Base-by-base conservation (phyloP, 2,888 invertebrate genomes). In the Parasteatoda lunata region DNA sequence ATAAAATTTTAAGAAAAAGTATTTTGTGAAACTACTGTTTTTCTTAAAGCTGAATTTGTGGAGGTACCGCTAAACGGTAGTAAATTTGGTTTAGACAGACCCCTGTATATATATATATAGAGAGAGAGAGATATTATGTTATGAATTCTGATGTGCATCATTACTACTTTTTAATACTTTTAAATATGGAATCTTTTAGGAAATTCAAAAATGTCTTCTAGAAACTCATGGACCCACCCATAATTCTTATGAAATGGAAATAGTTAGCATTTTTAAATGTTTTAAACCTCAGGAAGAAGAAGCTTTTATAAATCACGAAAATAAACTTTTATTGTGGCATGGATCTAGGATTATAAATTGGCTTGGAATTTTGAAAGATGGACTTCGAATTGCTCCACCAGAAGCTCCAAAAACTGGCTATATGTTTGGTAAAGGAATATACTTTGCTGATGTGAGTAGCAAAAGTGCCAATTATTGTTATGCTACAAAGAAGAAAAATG, bases 361-460 rank as follows among this genome's bases (percentile, higher is more conserved):
- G 92, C 92, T 92, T 8, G 93, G 93, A 9, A 93, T 93, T 88
- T 90, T 93, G 66, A 92, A 92, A 87, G 92, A 92, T 89, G 93
- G 93, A 3, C 90, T 93, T 81, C 90, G 93, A 48, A 93, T 93
- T 77, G 93, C 93, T 5, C 93, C 93, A 13, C 93, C 93, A 7
- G 93, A 93, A 89, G 93, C 93, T 8, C 93, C 93, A n/a, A 78
- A 89, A 92, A 92, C 93, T 89, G 93, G 93, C 52, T 94, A 94
- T 91, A 99, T 99, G 99, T 99, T 99, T 92, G 99, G 99, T 88
- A 99, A 99, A 93, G 99, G 98, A 91, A 94, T 97, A 84, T 98
- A 98, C 92, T 98, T 99, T 92, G 98, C 98, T 9, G 99, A 99
- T 92, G 98, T 98, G 98, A 98, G 98, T 2, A 97, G 97, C 7